These are phyloP conservation scores for Protophormia terraenovae DNA, from an alignment of 2,888 invertebrate species.

Conservation along the genomic window DNA sequence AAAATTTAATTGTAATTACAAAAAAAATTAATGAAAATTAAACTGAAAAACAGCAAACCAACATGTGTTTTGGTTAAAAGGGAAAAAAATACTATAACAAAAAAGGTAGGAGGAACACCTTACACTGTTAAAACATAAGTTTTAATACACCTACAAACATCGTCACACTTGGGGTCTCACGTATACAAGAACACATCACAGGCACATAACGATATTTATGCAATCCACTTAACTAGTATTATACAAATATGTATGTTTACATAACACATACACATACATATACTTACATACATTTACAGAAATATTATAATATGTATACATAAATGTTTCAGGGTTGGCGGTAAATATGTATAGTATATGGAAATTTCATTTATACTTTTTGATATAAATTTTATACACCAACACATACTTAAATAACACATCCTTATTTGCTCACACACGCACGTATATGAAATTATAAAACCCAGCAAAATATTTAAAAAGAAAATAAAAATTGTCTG, in stretches of 20 bases:
- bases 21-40: constrained; percentile 3
- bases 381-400: not conserved
- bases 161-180: not conserved
- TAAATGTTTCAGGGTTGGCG: not conserved
- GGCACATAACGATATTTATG: too few species aligned
- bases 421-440: not conserved
- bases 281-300: not conserved
- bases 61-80: not conserved
- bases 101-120: too few species aligned
- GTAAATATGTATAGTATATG: not conserved
- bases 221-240: constrained; percentile 4
- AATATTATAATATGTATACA: constrained; percentile 12
- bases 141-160: not conserved
- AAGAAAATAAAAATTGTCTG: too few species aligned
- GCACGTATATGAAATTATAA: too few species aligned
- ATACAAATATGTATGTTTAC: not conserved
- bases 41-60: not conserved
- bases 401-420: not conserved
- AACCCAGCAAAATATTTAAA: not conserved
- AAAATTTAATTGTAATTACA: not conserved
- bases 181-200: not conserved
- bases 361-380: not conserved
- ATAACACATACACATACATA: not conserved
- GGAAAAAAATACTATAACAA: not conserved
- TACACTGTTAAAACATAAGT: not conserved